phyloP scores from a whole-genome alignment of 2,113 vertebrate species.

The Pionites leucogaster region DNA sequence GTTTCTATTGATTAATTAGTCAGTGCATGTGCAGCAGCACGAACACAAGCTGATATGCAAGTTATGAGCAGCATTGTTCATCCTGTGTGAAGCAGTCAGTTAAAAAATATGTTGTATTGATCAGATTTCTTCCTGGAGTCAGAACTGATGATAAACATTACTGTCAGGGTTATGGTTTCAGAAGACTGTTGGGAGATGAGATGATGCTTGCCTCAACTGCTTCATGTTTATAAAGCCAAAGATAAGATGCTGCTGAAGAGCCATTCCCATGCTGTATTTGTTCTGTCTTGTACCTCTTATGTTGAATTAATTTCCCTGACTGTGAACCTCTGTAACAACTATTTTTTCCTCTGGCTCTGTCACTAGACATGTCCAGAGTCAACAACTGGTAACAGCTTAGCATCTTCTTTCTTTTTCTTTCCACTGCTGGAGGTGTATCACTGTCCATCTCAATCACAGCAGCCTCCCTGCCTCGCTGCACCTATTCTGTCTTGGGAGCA shows the following conservation, averaged over 20 bases:
- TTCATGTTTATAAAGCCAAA: not conserved
- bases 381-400: not conserved
- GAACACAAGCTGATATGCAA: not conserved
- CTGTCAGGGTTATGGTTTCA: not conserved
- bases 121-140: not conserved
- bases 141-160: not conserved
- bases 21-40: not conserved
- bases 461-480: not conserved
- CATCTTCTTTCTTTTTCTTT: not conserved
- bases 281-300: not conserved
- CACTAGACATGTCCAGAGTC: not conserved
- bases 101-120: conserved; percentile 56
- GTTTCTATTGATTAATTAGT: conserved; percentile 39
- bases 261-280: not conserved
- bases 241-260: not conserved
- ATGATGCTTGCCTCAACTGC: not conserved
- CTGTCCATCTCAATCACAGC: not conserved
- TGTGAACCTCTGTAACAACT: not conserved
- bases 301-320: not conserved
- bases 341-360: not conserved
- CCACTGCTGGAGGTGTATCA: not conserved
- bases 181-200: not conserved
- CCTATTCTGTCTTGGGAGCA: not conserved
- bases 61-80: conserved; percentile 15
- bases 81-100: conserved; percentile 25